Conservation (phyloP, 2,797 vertebrate species). For the Etheostoma nigrum region DNA sequence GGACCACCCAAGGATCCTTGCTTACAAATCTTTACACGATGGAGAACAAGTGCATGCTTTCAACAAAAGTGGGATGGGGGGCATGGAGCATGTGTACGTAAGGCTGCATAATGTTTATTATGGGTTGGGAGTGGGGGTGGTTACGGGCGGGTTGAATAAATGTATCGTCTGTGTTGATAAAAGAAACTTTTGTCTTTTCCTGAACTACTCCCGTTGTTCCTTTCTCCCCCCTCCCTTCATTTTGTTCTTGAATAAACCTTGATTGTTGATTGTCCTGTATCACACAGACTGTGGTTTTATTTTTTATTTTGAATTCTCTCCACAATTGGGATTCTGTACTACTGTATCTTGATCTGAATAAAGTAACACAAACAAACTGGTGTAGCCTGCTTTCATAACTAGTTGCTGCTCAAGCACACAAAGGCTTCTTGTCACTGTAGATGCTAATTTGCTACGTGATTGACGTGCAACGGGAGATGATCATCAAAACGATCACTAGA, state of each 20-base stretch:
- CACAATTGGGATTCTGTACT: conserved; percentile 79
- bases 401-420: not conserved
- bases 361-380: conserved; percentile 76
- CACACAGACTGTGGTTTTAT: conserved; percentile 74
- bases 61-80: conserved; percentile 33
- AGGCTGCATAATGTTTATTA: conserved; percentile 70
- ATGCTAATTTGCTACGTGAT: not conserved
- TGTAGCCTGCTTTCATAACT: conserved; percentile 20
- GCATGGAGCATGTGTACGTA: conserved; percentile 51
- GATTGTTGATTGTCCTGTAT: conserved; percentile 79
- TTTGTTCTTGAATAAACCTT: conserved; percentile 75
- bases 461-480: not conserved
- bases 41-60: conserved; percentile 50
- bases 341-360: conserved; percentile 85
- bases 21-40: conserved; percentile 23
- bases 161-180: conserved; percentile 63
- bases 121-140: conserved; percentile 56
- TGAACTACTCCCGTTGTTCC: conserved; percentile 40
- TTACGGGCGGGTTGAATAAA: conserved; percentile 69
- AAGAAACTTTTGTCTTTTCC: conserved; percentile 60
- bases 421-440: conserved; percentile 27
- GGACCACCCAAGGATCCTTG: not conserved
- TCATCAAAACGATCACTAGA: conserved; percentile 7
- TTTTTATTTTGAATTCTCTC: conserved; percentile 77
- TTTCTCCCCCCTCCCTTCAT: conserved; percentile 26